phyloP scores from a whole-genome alignment of 1,140 invertebrate species.

The Saxidomus purpurata region DNA sequence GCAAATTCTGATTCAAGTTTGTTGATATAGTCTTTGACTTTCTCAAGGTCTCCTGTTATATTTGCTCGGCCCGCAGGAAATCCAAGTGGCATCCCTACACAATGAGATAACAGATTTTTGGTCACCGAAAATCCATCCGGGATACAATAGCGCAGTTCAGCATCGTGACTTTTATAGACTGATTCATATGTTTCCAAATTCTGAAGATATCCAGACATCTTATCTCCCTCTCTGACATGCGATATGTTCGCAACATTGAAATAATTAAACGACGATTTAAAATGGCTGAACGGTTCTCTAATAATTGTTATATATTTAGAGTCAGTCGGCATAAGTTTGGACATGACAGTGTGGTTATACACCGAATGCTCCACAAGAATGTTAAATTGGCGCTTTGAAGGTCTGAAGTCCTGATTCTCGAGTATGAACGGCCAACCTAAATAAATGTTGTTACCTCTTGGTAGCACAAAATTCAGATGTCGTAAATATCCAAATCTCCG shows the following conservation, averaged over 20 bases:
- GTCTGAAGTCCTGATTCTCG: conserved; percentile 70
- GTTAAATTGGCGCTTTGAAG: conserved; percentile 75
- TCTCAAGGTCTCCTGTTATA: conserved; percentile 53
- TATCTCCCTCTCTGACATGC: conserved; percentile 63
- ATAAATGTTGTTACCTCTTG: conserved; percentile 70
- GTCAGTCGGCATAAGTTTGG: conserved; percentile 73
- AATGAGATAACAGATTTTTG: conserved; percentile 79
- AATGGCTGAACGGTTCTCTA: conserved; percentile 80
- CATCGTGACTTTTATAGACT: conserved; percentile 71
- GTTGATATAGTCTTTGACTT: conserved; percentile 69
- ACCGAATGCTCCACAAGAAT: conserved; percentile 80
- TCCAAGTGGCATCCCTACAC: conserved; percentile 79
- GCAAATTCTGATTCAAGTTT: conserved; percentile 82
- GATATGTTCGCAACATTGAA: conserved; percentile 75
- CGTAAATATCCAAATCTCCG: conserved; percentile 72
- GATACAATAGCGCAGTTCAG: conserved; percentile 73
- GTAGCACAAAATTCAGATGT: conserved; percentile 73
- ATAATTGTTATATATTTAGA: conserved; percentile 81
- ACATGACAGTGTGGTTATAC: conserved; percentile 79
- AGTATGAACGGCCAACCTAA: conserved; percentile 79
- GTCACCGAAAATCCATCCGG: conserved; percentile 80
- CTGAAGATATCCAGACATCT: conserved; percentile 74
- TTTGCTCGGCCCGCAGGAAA: conserved; percentile 72
- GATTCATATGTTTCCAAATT: conserved; percentile 78
- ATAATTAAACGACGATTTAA: conserved; percentile 81